Conservation (phyloP, 2,797 vertebrate genomes). For the Zalophus californianus region DNA sequence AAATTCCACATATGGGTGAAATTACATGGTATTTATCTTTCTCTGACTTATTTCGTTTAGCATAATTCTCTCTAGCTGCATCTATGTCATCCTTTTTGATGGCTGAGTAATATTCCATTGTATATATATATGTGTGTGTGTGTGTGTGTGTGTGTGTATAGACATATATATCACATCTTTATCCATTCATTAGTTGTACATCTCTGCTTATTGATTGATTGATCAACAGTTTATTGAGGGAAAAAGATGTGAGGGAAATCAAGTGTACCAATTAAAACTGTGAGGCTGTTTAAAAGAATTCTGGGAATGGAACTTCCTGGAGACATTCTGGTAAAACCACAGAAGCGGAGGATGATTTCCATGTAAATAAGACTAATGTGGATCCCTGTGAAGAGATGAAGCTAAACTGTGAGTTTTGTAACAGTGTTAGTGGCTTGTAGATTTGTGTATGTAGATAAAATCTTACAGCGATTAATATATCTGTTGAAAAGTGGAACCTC, state of each 20-base stretch:
- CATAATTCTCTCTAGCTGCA: background rate
- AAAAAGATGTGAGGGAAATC: background rate
- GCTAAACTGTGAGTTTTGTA: background rate
- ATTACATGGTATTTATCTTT: background rate
- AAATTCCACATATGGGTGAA: background rate
- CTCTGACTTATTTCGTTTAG: background rate
- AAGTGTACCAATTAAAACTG: background rate
- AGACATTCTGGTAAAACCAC: background rate
- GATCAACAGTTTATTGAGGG: background rate
- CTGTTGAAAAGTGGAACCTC: background rate
- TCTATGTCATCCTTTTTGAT: background rate
- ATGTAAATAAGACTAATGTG: background rate
- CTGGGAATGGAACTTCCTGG: background rate
- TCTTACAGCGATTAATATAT: background rate
- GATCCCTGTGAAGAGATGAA: background rate
- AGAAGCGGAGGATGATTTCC: background rate
- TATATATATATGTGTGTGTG: too few relatives aligned
- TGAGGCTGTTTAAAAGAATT: background rate
- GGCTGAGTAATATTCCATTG: background rate
- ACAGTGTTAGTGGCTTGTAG: background rate
- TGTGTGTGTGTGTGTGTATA: too few relatives aligned
- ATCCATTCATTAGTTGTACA: background rate
- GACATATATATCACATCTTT: background rate
- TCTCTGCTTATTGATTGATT: background rate
- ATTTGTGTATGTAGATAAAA: background rate